Evolutionary conservation across 2,888 invertebrate species (phyloP), one percentile per base, ranked within the genome.

Genomic region (Archaeoteleia sp.): DNA sequence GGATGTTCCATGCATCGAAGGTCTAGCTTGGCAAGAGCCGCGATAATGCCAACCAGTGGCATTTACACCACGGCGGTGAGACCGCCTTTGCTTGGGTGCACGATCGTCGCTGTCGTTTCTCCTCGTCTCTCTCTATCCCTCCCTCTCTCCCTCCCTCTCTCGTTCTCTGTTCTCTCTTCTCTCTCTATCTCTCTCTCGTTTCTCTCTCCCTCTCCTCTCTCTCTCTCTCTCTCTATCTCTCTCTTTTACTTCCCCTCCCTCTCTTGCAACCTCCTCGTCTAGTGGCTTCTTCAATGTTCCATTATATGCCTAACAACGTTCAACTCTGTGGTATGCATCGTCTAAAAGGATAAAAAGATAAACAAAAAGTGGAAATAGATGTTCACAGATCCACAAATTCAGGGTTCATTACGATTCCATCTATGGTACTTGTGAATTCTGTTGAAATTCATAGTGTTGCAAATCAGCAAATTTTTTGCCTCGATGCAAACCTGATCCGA

Each of bases 21-120:
- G 83, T 83, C 82, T 82, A 73, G 67, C 75, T 72, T 49, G 58
- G 62, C 58, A 49, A 61, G 71, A 75, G 74, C 73, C 69, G 75
- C 76, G 70, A 82, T 83, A 83, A 83, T 83, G 82, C 83, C 83
- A 83, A 83, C 83, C 81, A 79, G 83, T 83, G 83, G 83, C 83
- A 83, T 83, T 83, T 83, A 83, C 82, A 69, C 63, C 69, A 46
- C 71, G 78, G 71, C 76, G 74, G 75, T 74, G 74, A 76, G 76
- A 78, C 80, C 78, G 79, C 79, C 82, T 81, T 79, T 79, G 79
- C 81, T 74, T 72, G 75, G 60, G 53, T 63, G 57, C 67, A 68
- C 68, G 63, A 69, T 69, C 62, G 54, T 62, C 57, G 46, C 60
- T 35, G 60, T 69, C 61, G 39, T 63, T 51, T 58, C 46, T 43